These are phyloP conservation scores for Hydrolagus colliei DNA, from an alignment of 2,797 vertebrate species.

Conservation along the genomic window DNA sequence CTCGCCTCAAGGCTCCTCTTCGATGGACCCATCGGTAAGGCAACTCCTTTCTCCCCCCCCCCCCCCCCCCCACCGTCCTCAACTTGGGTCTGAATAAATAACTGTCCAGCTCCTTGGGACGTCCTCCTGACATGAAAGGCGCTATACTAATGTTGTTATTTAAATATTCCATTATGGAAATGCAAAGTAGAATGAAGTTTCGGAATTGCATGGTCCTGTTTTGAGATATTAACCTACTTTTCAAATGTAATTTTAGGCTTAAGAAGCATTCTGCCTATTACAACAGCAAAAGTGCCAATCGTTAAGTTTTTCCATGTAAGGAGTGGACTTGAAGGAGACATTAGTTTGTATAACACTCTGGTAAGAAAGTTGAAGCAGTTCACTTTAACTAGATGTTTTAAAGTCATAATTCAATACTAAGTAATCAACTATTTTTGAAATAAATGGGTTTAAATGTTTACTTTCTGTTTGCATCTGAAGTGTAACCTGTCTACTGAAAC, in stretches of 20 bases:
- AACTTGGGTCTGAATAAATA: too few relatives aligned
- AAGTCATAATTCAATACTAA: not conserved
- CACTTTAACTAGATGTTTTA: slow-evolving; percentile 25
- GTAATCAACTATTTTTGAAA: not conserved
- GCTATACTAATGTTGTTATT: too few relatives aligned
- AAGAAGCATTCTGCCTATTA: slow-evolving; percentile 89
- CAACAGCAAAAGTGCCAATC: slow-evolving; percentile 92
- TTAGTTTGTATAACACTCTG: slow-evolving; percentile 94
- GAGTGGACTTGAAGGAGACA: slow-evolving; percentile 89
- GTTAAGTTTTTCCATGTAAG: slow-evolving; percentile 87
- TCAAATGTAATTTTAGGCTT: slow-evolving; percentile 56
- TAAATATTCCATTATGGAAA: too few relatives aligned
- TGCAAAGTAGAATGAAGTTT: too few relatives aligned
- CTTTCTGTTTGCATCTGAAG: not conserved
- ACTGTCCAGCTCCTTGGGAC: too few relatives aligned
- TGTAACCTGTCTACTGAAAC: too few relatives aligned
- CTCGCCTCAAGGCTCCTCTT: too few relatives aligned
- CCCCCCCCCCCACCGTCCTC: too few relatives aligned
- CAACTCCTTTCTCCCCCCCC: too few relatives aligned
- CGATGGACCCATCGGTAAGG: too few relatives aligned
- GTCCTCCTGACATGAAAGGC: too few relatives aligned
- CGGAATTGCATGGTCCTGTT: too few relatives aligned
- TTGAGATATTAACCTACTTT: slow-evolving; percentile 1
- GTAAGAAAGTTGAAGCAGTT: slow-evolving; percentile 50
- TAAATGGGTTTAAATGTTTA: not conserved